These are phyloP conservation scores for Palloptera scutellata DNA, from an alignment of 2,888 invertebrate genomes.

Conservation along the genomic window DNA sequence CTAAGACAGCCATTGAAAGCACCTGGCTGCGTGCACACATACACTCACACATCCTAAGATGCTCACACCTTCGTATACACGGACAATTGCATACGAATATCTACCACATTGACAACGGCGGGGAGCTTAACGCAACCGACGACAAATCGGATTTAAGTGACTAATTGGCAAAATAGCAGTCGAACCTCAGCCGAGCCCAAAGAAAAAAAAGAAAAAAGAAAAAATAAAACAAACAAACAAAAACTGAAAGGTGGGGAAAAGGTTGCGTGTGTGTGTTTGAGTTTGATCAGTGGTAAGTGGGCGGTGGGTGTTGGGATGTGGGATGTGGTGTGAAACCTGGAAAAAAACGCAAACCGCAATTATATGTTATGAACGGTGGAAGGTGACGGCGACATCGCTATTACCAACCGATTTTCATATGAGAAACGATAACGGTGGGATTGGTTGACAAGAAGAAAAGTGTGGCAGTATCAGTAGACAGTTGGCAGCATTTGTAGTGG, in stretches of 20 bases:
- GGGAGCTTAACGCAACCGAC: constrained; percentile 23
- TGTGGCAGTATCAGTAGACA: constrained; percentile 1
- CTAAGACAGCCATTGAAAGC: not conserved
- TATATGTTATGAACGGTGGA: not conserved
- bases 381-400: no score
- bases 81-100: constrained; percentile 4
- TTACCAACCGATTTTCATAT: no score
- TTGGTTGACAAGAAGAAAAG: not conserved
- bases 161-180: constrained; percentile 49
- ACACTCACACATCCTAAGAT: no score
- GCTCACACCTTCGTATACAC: not conserved
- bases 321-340: not conserved
- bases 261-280: not conserved
- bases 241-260: not conserved
- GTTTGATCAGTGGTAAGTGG: constrained; percentile 1
- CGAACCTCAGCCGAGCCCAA: constrained; percentile 18
- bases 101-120: not conserved
- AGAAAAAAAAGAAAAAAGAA: constrained; percentile 10
- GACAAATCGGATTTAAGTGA: constrained; percentile 57
- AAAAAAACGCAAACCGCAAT: constrained; percentile 4
- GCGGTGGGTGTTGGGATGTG: not conserved
- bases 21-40: no score
- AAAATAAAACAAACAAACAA: constrained; percentile 4
- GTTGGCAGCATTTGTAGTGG: not conserved
- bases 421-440: not conserved